Conservation (phyloP, 2,888 invertebrate species). For the Lydus trimaculatus region DNA sequence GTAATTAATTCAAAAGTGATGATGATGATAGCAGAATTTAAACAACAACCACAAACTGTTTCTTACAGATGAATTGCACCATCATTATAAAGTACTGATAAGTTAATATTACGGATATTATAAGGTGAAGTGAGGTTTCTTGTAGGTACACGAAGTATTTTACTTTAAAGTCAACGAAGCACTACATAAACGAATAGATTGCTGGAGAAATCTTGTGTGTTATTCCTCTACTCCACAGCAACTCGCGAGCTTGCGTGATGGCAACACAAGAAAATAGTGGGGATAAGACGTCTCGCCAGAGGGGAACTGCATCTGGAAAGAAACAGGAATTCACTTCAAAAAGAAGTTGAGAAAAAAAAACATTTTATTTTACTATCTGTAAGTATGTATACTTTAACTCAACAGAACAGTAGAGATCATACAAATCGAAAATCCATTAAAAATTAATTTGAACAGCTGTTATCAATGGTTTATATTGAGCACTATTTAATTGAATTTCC, state of each 20-base stretch:
- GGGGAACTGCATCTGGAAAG: conserved; percentile 46
- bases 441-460: background rate
- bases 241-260: conserved; percentile 53
- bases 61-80: too few relatives aligned
- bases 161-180: conserved; percentile 33
- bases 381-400: background rate
- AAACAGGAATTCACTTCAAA: conserved; percentile 38
- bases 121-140: too few relatives aligned
- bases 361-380: background rate
- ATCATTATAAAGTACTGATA: background rate
- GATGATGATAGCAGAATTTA: background rate
- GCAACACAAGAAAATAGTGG: conserved; percentile 49
- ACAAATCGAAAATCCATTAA: background rate
- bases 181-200: conserved; percentile 39
- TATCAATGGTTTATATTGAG: background rate
- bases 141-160: background rate
- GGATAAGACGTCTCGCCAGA: conserved; percentile 52
- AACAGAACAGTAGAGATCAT: background rate
- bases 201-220: conserved; percentile 42
- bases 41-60: background rate
- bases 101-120: background rate
- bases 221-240: conserved; percentile 36
- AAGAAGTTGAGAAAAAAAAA: background rate
- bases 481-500: background rate
- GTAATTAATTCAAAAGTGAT: too few relatives aligned